Percentiles rank a stretch among this genome's conserved stretches.
Evolutionary conservation across 2,797 vertebrate genomes (phyloP).

Genomic region (Rhinoraja longicauda): DNA sequence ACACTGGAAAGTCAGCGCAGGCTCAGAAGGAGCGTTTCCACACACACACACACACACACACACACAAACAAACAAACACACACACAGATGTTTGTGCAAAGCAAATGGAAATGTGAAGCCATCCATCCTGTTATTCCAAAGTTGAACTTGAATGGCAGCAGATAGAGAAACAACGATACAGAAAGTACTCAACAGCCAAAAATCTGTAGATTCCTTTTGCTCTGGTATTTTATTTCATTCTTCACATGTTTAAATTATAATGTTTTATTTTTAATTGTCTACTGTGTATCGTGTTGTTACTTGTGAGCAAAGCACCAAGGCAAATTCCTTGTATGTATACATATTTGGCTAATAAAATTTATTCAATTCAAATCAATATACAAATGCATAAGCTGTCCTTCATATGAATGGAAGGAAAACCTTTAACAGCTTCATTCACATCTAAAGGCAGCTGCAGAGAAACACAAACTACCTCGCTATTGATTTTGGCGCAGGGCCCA

Average conservation of each 20-base stretch:
- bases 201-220: no score
- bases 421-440: conserved; percentile 35
- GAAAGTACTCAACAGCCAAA: not conserved
- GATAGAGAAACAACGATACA: conserved; percentile 2
- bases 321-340: no score
- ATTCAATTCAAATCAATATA: not conserved
- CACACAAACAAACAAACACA: not conserved
- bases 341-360: no score
- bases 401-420: conserved; percentile 36
- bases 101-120: not conserved
- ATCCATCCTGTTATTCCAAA: not conserved
- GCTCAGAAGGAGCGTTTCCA: not conserved
- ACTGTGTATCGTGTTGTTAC: no score
- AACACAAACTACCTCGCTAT: conserved; percentile 33
- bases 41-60: not conserved
- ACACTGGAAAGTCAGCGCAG: not conserved
- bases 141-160: not conserved
- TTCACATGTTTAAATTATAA: no score
- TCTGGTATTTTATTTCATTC: no score
- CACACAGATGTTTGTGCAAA: not conserved
- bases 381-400: conserved; percentile 1
- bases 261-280: no score
- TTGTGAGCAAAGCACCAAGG: no score
- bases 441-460: conserved; percentile 34
- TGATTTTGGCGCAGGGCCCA: conserved; percentile 29